Conservation (phyloP, 2,113 vertebrate genomes). For the Crotalus viridis region DNA sequence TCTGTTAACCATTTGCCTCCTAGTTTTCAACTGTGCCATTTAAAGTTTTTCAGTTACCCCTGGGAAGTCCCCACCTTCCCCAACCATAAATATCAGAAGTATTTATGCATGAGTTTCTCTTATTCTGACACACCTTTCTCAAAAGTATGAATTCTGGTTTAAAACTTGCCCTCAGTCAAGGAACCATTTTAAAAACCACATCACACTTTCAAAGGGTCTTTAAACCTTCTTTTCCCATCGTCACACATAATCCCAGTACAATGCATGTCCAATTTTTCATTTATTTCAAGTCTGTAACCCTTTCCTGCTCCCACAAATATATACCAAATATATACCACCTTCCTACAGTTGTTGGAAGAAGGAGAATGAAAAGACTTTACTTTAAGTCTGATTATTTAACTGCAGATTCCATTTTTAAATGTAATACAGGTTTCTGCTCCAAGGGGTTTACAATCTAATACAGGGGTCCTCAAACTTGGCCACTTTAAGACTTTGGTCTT, state of each 20-base stretch:
- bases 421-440: not conserved
- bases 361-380: not conserved
- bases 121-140: constrained; percentile 17
- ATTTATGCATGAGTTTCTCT: constrained; percentile 16
- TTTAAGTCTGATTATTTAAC: not conserved
- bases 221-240: not conserved
- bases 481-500: too few species aligned
- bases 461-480: too few species aligned
- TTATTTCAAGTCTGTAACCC: not conserved
- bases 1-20: constrained; percentile 65
- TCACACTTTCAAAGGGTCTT: not conserved
- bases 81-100: constrained; percentile 19
- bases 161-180: not conserved
- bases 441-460: not conserved
- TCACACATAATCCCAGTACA: not conserved
- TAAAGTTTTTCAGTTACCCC: constrained; percentile 51
- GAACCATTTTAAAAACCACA: not conserved
- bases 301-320: not conserved
- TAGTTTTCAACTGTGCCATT: constrained; percentile 66
- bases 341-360: not conserved
- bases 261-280: not conserved
- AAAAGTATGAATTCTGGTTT: constrained; percentile 7
- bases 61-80: not conserved
- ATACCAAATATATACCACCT: not conserved
- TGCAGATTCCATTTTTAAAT: not conserved